A percentile compares a stretch with the other conserved stretches of the same genome.
phyloP scores from a whole-genome alignment of 2,888 invertebrate species.

The Cantharis flavilabris region DNA sequence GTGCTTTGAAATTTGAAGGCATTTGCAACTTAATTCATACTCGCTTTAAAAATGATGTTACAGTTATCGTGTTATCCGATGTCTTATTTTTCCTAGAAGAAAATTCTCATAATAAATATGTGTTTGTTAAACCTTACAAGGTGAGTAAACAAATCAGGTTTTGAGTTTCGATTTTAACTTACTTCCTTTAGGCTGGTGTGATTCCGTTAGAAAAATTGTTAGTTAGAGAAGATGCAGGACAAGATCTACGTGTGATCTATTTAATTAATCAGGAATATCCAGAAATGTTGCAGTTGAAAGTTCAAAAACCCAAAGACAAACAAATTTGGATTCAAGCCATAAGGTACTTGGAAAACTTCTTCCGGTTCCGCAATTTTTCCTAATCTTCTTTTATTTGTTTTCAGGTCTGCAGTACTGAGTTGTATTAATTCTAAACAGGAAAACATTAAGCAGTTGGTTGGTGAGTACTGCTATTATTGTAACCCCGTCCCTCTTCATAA shows the following conservation, averaged over 20 bases:
- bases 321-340: slow-evolving; percentile 89
- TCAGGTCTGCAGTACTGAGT: neutral
- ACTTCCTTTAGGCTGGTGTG: slow-evolving; percentile 76
- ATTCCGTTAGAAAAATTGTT: slow-evolving; percentile 89
- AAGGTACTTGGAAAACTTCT: slow-evolving; percentile 57
- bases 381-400: neutral
- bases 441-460: neutral
- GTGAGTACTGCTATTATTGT: neutral
- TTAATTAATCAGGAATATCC: slow-evolving; percentile 90
- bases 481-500: neutral
- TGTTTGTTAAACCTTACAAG: slow-evolving; percentile 93
- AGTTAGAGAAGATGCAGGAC: slow-evolving; percentile 92
- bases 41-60: slow-evolving; percentile 83
- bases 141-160: slow-evolving; percentile 53
- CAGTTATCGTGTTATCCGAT: slow-evolving; percentile 89
- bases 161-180: neutral
- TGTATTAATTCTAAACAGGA: neutral
- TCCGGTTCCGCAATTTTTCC: neutral
- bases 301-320: slow-evolving; percentile 87
- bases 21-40: slow-evolving; percentile 89
- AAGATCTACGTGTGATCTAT: slow-evolving; percentile 86
- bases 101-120: slow-evolving; percentile 84
- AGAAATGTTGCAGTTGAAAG: slow-evolving; percentile 94
- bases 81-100: slow-evolving; percentile 90
- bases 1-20: slow-evolving; percentile 87